A percentile compares a stretch with the other conserved stretches of the same genome.
Evolutionary conservation across 2,797 vertebrate species (phyloP).

Genomic region (Pangasius krempfi): DNA sequence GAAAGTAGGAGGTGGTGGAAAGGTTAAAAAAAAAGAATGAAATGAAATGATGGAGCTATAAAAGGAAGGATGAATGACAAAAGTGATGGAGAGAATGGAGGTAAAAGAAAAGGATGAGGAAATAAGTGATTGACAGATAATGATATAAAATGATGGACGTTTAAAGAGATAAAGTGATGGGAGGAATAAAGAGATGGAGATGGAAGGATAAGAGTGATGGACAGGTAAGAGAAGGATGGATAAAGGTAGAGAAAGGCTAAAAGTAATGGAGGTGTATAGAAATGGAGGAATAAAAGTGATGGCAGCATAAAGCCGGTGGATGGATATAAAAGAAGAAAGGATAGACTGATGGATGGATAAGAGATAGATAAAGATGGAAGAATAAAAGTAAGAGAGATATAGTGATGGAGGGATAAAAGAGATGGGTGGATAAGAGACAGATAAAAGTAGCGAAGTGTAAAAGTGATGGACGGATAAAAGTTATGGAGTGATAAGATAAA

Average conservation of each 20-base stretch:
- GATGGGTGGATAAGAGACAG: not conserved
- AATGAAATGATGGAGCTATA: not conserved
- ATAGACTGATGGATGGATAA: not conserved
- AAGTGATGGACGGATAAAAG: not conserved
- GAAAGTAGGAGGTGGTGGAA: not conserved
- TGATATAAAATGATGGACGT: not conserved
- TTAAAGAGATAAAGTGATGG: not conserved
- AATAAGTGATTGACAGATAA: not conserved
- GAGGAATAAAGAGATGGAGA: not conserved
- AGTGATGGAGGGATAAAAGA: not conserved
- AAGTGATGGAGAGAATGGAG: not conserved
- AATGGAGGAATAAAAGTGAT: not conserved
- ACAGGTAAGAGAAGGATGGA: not conserved
- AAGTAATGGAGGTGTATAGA: not conserved
- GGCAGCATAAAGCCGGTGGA: not conserved
- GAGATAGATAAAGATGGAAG: too few relatives aligned
- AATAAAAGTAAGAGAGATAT: not conserved
- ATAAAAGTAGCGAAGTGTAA: not conserved
- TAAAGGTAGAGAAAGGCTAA: not conserved
- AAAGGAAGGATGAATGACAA: not conserved
- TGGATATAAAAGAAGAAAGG: not conserved
- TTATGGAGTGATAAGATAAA: not conserved
- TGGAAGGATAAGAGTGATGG: not conserved
- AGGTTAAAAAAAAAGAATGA: not conserved
- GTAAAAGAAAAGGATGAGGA: not conserved